phyloP scores from a whole-genome alignment of 2,797 vertebrate species.

The Epinephelus malabaricus region DNA sequence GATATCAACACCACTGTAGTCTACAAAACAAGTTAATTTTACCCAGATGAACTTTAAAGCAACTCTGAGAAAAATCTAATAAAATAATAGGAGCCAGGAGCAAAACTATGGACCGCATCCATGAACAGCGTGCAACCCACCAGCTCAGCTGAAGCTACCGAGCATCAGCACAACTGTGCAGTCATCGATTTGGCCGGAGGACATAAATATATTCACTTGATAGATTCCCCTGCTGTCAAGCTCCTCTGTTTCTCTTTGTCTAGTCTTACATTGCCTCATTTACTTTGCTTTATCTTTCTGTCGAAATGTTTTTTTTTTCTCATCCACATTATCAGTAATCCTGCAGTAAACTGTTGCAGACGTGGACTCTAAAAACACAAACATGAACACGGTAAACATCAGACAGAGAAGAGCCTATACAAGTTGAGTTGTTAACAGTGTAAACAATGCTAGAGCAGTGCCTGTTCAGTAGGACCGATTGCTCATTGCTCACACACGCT shows the following conservation, averaged over 20 bases:
- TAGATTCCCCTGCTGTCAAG: constrained; percentile 37
- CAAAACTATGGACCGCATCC: constrained; percentile 21
- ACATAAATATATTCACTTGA: constrained; percentile 28
- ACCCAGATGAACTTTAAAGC: neutral
- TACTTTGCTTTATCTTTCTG: neutral
- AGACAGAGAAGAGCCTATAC: neutral
- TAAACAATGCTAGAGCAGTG: neutral
- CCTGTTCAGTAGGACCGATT: too few relatives aligned
- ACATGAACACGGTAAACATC: neutral
- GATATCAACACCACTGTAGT: neutral
- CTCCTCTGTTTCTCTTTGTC: constrained; percentile 16
- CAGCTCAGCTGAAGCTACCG: constrained; percentile 16
- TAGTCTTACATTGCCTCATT: constrained; percentile 9
- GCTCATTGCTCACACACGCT: too few relatives aligned
- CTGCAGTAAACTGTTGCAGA: neutral
- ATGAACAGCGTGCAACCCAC: constrained; percentile 31
- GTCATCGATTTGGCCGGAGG: constrained; percentile 43
- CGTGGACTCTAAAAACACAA: neutral
- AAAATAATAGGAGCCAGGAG: neutral
- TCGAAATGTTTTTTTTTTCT: neutral
- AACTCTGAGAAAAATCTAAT: constrained; percentile 5
- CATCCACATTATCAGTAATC: constrained; percentile 11
- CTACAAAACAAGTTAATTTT: too few relatives aligned
- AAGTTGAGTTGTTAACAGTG: neutral
- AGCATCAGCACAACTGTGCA: constrained; percentile 34